Evolutionary conservation across 2,113 vertebrate species (phyloP).

Genomic region (Struthidea cinerea): DNA sequence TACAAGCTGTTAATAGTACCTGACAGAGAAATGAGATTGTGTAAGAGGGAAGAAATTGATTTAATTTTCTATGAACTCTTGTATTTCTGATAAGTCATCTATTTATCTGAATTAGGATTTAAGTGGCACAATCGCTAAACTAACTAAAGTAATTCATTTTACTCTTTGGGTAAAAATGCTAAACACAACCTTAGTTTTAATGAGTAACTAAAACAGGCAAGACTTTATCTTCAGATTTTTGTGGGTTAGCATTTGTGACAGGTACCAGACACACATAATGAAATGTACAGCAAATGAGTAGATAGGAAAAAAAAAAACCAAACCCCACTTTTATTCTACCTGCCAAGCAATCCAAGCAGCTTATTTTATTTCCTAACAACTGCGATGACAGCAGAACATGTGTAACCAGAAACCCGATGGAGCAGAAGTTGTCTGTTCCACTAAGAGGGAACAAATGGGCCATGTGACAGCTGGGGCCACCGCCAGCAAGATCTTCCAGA

Average conservation of each 20-base stretch:
- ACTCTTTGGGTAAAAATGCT: background rate
- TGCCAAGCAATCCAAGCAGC: background rate
- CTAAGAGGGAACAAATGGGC: background rate
- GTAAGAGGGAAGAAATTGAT: background rate
- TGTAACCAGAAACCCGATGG: background rate
- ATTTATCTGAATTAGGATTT: background rate
- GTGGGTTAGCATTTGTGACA: background rate
- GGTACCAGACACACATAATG: background rate
- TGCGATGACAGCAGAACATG: background rate
- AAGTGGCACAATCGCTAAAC: background rate
- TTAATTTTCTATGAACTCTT: background rate
- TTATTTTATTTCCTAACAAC: background rate
- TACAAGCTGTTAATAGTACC: background rate
- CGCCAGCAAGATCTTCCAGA: background rate
- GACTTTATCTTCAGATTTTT: background rate
- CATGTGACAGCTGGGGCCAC: background rate
- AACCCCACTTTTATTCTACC: background rate
- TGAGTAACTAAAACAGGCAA: background rate
- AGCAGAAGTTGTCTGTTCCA: background rate
- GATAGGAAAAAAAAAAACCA: background rate
- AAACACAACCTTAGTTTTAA: background rate
- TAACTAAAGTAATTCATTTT: background rate
- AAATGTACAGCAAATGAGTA: background rate
- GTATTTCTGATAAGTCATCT: background rate
- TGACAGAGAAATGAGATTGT: background rate